Evolutionary conservation across 2,113 vertebrate species (phyloP), one percentile per base, ranked within the genome.

Genomic region (Eclectus roratus): DNA sequence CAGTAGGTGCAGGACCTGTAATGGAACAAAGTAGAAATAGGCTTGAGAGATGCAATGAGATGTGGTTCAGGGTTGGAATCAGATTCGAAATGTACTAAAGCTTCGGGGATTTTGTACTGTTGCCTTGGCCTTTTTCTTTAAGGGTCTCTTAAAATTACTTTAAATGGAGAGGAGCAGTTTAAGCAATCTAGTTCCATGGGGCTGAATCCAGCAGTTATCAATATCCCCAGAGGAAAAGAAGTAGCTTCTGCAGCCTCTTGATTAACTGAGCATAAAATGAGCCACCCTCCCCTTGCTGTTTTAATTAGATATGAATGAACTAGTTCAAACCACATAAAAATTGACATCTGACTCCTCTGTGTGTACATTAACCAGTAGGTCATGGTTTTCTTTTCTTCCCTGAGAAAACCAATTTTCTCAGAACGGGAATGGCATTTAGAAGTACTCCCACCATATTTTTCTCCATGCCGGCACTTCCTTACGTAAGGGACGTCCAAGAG

Each of bases 251-350:
- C 39, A 91, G 58, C 44, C 69, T 73, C 84, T 83, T 90, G 91
- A 96, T 88, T 95, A 94, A 94, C 89, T 83, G 82, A 96, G 94
- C 94, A 96, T 91, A 94, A 96, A 96, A 94, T 83, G 79, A 96
- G 85, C 68, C n/a, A 0, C 91, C 68, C 64, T 85, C 60, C 90
- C 76, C 28, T 80, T 85, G 85, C 60, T 83, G 64, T 91, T 95
- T 93, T 91, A 96, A 94, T 88, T 85, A 83, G 68, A 80, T 87
- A 80, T 50, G 63, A 94, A 93, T 37, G 87, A 97, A 93, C 79
- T 60, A n/a, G 88, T 89, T 96, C 85, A 94, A 96, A 90, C 76
- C 79, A 90, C 88, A 93, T 85, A 81, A 89, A 93, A 92, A 85
- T 31, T 83, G 60, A 83, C 85, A 94, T 78, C 80, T 90, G 91